Percentiles rank a stretch among this genome's conserved stretches.
These are phyloP conservation scores for Drosophila mojavensis DNA, from an alignment of 1,140 invertebrate species.

Conservation along the genomic window DNA sequence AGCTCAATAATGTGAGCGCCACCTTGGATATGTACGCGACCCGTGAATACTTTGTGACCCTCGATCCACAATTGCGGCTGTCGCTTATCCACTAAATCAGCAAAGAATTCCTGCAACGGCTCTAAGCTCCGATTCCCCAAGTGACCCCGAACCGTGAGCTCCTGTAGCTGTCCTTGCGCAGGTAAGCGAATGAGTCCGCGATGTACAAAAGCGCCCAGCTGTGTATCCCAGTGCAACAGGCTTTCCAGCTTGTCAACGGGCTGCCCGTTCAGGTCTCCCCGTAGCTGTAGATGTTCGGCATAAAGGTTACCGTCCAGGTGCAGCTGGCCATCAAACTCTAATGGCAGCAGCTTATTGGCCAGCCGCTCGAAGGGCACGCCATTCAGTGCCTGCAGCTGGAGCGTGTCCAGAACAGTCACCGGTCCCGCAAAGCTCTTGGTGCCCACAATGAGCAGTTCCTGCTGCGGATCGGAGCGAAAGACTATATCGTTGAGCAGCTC, in stretches of 20 bases:
- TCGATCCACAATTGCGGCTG: conserved; percentile 5
- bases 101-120: conserved; percentile 54
- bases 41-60: conserved; percentile 63
- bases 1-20: conserved; percentile 52
- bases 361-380: conserved; percentile 58
- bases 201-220: conserved; percentile 43
- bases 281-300: conserved; percentile 43
- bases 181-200: conserved; percentile 36
- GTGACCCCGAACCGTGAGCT: conserved; percentile 59
- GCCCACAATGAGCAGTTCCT: conserved; percentile 53
- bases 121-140: conserved; percentile 46
- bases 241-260: conserved; percentile 24
- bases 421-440: conserved; percentile 63
- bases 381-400: conserved; percentile 58
- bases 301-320: conserved; percentile 51
- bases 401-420: conserved; percentile 22
- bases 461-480: conserved; percentile 19
- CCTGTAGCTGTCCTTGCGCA: conserved; percentile 17
- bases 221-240: conserved; percentile 43
- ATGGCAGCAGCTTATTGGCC: conserved; percentile 44
- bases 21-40: conserved; percentile 52
- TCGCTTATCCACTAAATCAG: conserved; percentile 57
- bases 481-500: conserved; percentile 68
- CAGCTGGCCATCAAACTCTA: conserved; percentile 50
- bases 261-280: conserved; percentile 40